Base-by-base conservation (phyloP, 1,140 invertebrate genomes). In the Drosophila insularis region DNA sequence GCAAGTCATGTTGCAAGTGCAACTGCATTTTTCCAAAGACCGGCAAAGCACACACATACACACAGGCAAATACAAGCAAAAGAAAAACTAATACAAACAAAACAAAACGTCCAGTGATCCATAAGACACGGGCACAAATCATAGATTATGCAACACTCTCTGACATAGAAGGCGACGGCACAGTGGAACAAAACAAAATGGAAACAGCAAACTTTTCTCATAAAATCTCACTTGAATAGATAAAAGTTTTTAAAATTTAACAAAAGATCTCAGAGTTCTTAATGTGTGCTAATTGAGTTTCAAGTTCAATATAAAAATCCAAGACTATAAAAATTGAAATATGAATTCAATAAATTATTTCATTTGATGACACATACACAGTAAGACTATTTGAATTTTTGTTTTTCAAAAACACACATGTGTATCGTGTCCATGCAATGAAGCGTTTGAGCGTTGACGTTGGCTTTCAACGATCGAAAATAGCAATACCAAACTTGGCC, bases 1-100 rank as follows among this genome's bases (percentile, higher is more conserved):
- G n/a, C 46, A 73, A 71, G 64, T 78, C 78, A 81, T 81, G 74
- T 80, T 82, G 79, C 87, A 90, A 90, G 87, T 90, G 87, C 82
- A 90, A 85, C 85, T 68, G 58, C 58, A 73, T 82, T 78, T 68
- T 67, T 62, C 46, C 74, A 19, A 40, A 8, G 8, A 63, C 54
- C 69, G 60, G 65, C 68, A 67, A 40, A 53, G 37, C 60, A 1
- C 2, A 37, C 35, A 37, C 43, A 53, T 40, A 67, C 32, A 35
- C 63, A 32, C 5, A 32, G 5, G 5, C 7, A 35, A 2, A 10
- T 7, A 11, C 32, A 35, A 35, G 32, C 32, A 35, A 35, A 10
- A 35, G 32, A 19, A 17, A 46, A 39, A 55, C 14, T 4, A 14
- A n/a, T 27, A 21, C 23, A 64, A 53, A 23, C 27, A 65, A 32